Base-by-base conservation (phyloP, 2,888 invertebrate genomes). In the Scaptodrosophila latifasciaeformis region DNA sequence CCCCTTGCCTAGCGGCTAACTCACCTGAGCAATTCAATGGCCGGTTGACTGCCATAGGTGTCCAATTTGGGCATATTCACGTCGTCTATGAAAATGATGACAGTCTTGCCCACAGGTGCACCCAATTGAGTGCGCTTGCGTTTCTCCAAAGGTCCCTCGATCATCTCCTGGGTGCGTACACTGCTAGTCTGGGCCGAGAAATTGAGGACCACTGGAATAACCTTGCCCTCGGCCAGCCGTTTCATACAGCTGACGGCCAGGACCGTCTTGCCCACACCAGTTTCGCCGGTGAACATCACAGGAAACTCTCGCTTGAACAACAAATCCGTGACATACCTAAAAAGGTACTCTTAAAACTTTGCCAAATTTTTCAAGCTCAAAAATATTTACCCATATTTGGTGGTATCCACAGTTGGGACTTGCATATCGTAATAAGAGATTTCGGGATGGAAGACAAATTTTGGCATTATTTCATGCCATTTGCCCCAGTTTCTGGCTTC, bases 131-230 rank as follows among this genome's bases (percentile, higher is more conserved):
- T 92, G 60, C 92, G 92, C 65, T 93, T 93, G 35, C 93, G 90
- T 81, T 92, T 95, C 78, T 96, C 96, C 61, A 97, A 85, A 62
- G 95, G 94, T 2, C 91, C 87, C 85, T 96, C 96, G 47, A 97
- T 90, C 84, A 96, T 95, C 65, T 89, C 90, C 86, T 93, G 93
- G 0, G 95, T 96, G 19, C 94, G 88, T 19, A 89, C 86, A 71
- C 95, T 96, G 84, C 92, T 93, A 0, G 96, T 96, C 87, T 96
- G 96, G 0, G 96, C 96, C 0, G 96, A 96, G 86, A 96, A 96
- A 82, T 95, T 96, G 54, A 97, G 87, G 61, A 92, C 91, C 0
- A 93, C 90, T 0, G 96, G 93, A 18, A 95, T 90, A 79, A 91
- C 93, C 37, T 87, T 84, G 0, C 90, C 90, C 1, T 89, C 88